Conservation (phyloP, 2,113 vertebrate species). For the Spheniscus mendiculus region DNA sequence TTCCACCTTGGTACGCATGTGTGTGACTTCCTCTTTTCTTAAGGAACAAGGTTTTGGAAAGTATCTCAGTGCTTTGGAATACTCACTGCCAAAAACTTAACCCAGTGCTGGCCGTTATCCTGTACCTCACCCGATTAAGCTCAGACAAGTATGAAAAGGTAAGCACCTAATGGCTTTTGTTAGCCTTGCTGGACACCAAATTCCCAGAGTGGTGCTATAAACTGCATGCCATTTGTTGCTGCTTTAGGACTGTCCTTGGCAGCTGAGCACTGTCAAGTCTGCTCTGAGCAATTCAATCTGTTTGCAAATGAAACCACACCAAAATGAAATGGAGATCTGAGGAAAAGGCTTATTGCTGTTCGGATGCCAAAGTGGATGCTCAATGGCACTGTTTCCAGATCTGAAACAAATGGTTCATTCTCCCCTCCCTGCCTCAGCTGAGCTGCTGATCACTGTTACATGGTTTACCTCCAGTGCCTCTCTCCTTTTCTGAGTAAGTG, state of each 20-base stretch:
- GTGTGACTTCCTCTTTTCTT: background rate
- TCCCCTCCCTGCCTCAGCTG: background rate
- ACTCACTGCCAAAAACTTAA: background rate
- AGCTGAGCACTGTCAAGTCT: background rate
- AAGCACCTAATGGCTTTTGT: background rate
- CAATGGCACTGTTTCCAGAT: background rate
- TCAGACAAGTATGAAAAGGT: background rate
- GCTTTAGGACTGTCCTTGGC: background rate
- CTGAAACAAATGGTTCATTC: background rate
- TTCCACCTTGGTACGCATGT: background rate
- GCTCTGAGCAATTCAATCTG: background rate
- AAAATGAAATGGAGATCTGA: background rate
- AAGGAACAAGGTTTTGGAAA: background rate
- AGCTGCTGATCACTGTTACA: background rate
- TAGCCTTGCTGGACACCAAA: background rate
- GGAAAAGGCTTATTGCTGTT: background rate
- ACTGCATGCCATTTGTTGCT: background rate
- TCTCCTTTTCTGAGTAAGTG: conserved; percentile 94
- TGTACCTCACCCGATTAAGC: background rate
- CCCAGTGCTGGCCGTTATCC: background rate
- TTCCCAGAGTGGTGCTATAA: background rate
- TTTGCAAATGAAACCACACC: background rate
- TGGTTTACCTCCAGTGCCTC: conserved; percentile 89
- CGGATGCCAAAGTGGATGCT: background rate
- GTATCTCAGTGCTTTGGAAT: background rate